Percentiles rank a stretch among this genome's conserved stretches.
Evolutionary conservation across 2,888 invertebrate genomes (phyloP).

Genomic region (Spatulosminthurus flaviceps): DNA sequence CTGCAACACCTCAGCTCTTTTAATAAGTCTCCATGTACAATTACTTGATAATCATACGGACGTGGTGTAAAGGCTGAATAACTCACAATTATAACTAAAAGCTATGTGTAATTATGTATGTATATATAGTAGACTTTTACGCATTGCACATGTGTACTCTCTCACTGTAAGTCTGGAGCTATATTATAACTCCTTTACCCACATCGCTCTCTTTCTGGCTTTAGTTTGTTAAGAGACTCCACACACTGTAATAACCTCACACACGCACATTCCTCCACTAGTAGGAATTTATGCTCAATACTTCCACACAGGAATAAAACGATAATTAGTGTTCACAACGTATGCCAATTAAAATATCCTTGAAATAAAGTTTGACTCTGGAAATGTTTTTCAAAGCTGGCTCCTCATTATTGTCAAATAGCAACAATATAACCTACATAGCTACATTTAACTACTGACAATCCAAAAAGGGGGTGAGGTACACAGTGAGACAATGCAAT

Average conservation of each 20-base stretch:
- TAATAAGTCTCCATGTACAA: slow-evolving; percentile 17
- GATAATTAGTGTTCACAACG: slow-evolving; percentile 38
- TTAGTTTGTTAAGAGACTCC: background rate
- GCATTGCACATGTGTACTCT: no score
- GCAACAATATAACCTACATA: background rate
- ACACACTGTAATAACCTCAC: background rate
- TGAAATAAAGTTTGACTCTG: slow-evolving; percentile 38
- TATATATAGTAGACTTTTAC: no score
- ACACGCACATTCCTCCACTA: background rate
- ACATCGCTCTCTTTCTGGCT: no score
- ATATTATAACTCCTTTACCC: no score
- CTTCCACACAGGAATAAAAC: slow-evolving; percentile 22
- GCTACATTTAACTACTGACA: no score
- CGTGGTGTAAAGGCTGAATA: slow-evolving; percentile 1
- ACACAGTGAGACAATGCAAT: slow-evolving; percentile 10
- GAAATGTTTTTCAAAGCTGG: slow-evolving; percentile 23
- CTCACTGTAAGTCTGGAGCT: no score
- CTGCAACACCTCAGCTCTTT: slow-evolving; percentile 26
- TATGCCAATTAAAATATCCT: slow-evolving; percentile 43
- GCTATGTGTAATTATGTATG: no score
- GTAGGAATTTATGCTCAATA: slow-evolving; percentile 4
- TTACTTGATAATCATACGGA: slow-evolving; percentile 3
- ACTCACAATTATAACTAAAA: slow-evolving; percentile 7
- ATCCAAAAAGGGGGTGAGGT: background rate
- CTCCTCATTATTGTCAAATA: background rate